Evolutionary conservation across 2,113 vertebrate genomes (phyloP), one percentile per base, ranked within the genome.

Genomic region (Larimichthys polyactis): DNA sequence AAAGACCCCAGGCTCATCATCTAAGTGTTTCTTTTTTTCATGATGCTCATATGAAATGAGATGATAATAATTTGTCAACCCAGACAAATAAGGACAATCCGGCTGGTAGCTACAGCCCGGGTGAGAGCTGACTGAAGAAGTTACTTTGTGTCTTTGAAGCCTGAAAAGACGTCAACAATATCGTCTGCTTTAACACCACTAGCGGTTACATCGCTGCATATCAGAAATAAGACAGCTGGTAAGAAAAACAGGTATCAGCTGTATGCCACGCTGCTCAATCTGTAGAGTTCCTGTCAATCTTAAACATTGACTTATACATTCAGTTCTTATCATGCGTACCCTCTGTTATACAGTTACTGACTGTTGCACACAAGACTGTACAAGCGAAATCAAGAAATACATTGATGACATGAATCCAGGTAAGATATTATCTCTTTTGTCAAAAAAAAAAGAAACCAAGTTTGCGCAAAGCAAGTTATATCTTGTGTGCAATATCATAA

Each of bases 11-110:
- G 87, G 91, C 88, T 60, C 81, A 88, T 73, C 65, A 69, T 59
- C 67, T 54, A 67, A 54, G 16, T 85, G 63, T 49, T 82, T 85
- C 82, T 87, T 71, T 66, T 90, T 84, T 85, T 76, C 59, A 78
- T 85, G 77, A 83, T 90, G 67, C 72, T 70, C 57, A 67, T 72
- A 83, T 84, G 75, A 91, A 88, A 84, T 81, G 15, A 91, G 90
- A 76, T 82, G 60, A 71, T 79, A 64, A 87, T 83, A 79, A 82
- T 92, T 74, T 78, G 87, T 85, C 77, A 85, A 81, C 76, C 10
- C 19, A 85, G 76, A 86, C 68, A 79, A 89, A 81, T 83, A 78
- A 80, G 70, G 66, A 51, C 27, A 82, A 75, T 65, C 40, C 16
- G 54, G 81, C 48, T 70, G 22, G 78, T 75, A 60, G 67, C 72